Evolutionary conservation across 2,113 vertebrate genomes (phyloP).

Genomic region (Sprattus sprattus): DNA sequence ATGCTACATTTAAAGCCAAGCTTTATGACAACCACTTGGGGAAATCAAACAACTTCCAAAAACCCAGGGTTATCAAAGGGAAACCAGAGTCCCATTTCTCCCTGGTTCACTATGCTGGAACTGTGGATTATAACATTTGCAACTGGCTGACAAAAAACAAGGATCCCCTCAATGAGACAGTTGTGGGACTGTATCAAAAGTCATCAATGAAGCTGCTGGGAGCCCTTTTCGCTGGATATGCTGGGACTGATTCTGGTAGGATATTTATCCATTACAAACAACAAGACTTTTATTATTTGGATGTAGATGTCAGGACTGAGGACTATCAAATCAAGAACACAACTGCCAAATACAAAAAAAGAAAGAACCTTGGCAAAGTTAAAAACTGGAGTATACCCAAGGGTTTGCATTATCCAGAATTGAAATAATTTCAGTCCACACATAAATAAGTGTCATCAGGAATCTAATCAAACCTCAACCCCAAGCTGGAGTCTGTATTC

Average conservation of each 20-base stretch:
- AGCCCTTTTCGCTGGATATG: constrained; percentile 69
- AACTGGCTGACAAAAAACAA: constrained; percentile 74
- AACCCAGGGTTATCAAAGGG: constrained; percentile 60
- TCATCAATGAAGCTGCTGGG: constrained; percentile 72
- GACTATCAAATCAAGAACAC: no score
- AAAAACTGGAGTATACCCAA: no score
- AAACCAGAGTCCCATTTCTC: constrained; percentile 62
- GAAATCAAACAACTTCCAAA: constrained; percentile 43
- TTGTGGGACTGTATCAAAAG: constrained; percentile 71
- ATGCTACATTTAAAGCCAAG: constrained; percentile 47
- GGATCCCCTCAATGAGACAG: constrained; percentile 70
- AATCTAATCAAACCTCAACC: no score
- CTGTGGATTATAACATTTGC: constrained; percentile 67
- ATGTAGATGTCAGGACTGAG: no score
- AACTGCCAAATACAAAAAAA: no score
- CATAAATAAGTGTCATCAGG: no score
- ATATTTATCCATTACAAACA: constrained; percentile 50
- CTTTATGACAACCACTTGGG: constrained; percentile 54
- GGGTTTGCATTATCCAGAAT: no score
- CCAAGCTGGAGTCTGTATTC: no score
- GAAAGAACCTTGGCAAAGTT: no score
- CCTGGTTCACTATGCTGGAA: constrained; percentile 65
- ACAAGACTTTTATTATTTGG: no score
- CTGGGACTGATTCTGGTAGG: constrained; percentile 63
- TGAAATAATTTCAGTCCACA: no score